Conservation (phyloP, 2,888 invertebrate genomes). For the Meteorus colon region DNA sequence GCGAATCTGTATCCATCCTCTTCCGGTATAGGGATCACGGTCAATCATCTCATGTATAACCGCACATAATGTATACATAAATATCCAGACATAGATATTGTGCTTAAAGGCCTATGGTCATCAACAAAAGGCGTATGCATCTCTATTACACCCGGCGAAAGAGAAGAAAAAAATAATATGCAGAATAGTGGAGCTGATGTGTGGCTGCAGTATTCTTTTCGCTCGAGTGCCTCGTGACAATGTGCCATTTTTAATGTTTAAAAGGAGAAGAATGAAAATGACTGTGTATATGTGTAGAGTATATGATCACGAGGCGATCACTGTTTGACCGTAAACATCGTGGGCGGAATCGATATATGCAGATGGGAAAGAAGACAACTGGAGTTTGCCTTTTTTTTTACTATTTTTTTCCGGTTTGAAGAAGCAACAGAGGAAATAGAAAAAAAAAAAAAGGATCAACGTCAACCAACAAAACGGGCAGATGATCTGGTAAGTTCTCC, state of each 20-base stretch:
- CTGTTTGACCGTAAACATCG: slow-evolving; percentile 44
- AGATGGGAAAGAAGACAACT: slow-evolving; percentile 5
- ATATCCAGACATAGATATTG: background rate
- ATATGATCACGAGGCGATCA: slow-evolving; percentile 35
- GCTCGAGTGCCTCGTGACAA: slow-evolving; percentile 50
- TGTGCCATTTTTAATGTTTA: slow-evolving; percentile 22
- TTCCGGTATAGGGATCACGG: slow-evolving; percentile 11
- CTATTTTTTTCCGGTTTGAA: slow-evolving; percentile 29
- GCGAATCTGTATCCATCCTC: slow-evolving; percentile 8
- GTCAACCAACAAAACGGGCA: slow-evolving; percentile 26
- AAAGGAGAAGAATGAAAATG: slow-evolving; percentile 34
- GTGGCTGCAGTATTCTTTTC: slow-evolving; percentile 36
- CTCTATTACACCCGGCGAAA: slow-evolving; percentile 1
- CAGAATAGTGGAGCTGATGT: slow-evolving; percentile 14
- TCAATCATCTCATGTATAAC: slow-evolving; percentile 15
- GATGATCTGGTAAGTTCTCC: slow-evolving; percentile 35
- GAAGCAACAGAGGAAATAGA: slow-evolving; percentile 13
- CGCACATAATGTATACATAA: background rate
- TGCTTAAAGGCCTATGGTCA: slow-evolving; percentile 1
- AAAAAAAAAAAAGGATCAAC: slow-evolving; percentile 40
- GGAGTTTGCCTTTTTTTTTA: background rate
- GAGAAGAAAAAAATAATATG: slow-evolving; percentile 20
- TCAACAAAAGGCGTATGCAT: background rate
- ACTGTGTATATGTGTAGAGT: background rate
- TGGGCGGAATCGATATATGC: slow-evolving; percentile 31